Conservation (phyloP, 2,113 vertebrate genomes). For the Pterocles gutturalis region DNA sequence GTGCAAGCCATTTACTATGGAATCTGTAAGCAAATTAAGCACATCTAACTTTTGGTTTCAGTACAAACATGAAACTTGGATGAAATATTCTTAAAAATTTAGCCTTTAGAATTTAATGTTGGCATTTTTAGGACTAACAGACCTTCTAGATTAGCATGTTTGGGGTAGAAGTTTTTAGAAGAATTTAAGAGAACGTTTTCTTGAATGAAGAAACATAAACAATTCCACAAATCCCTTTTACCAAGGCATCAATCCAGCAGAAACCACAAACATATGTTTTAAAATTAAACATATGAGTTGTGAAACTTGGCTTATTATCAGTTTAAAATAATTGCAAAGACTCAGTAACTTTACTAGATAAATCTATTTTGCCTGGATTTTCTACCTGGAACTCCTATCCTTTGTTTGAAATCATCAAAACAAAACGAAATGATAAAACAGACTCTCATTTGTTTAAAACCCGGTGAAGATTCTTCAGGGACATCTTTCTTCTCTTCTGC, state of each 20-base stretch:
- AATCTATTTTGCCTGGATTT: background rate
- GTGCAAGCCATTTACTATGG: background rate
- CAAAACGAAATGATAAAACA: background rate
- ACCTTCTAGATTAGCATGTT: background rate
- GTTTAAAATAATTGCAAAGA: background rate
- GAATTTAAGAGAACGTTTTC: fast-evolving
- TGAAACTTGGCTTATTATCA: background rate
- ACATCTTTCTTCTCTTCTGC: background rate
- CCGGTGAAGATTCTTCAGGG: background rate
- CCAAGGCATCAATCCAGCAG: background rate
- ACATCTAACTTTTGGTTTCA: background rate
- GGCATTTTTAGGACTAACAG: background rate
- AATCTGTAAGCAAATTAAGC: background rate
- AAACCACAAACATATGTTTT: too few relatives aligned
- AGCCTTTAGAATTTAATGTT: background rate
- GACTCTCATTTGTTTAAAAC: background rate
- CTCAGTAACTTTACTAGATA: background rate
- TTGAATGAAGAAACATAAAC: background rate
- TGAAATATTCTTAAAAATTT: background rate
- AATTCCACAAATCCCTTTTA: background rate
- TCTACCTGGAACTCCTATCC: background rate
- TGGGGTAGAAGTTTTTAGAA: background rate
- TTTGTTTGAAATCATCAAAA: background rate
- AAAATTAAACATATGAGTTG: too few relatives aligned
- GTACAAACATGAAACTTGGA: background rate